A percentile compares a stretch with the other conserved stretches of the same genome.
These are phyloP conservation scores for Panagrolaimus sp. DNA, from an alignment of 1,140 invertebrate genomes.

Conservation along the genomic window DNA sequence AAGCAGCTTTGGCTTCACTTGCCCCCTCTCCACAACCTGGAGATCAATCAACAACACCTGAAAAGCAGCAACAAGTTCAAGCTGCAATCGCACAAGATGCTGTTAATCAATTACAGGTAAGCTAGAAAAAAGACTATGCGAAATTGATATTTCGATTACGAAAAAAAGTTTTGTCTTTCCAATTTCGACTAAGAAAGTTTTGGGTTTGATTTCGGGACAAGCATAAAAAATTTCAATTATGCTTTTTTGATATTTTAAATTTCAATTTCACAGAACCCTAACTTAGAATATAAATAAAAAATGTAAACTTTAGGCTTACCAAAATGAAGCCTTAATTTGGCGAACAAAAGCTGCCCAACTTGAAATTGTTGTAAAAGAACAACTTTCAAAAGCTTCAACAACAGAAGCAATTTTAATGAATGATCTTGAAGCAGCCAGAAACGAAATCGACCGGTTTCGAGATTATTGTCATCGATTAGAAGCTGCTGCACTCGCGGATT, in stretches of 20 bases:
- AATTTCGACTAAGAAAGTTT: too few species aligned
- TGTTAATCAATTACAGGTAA: slow-evolving; percentile 41
- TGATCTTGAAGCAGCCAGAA: neutral
- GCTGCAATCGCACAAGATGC: slow-evolving; percentile 32
- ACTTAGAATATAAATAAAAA: slow-evolving; percentile 14
- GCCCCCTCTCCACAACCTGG: slow-evolving; percentile 13
- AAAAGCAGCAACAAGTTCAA: slow-evolving; percentile 8
- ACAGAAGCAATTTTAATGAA: slow-evolving; percentile 21
- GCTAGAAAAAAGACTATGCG: too few species aligned
- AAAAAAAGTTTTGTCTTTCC: too few species aligned
- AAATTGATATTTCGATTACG: too few species aligned
- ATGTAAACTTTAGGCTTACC: slow-evolving; percentile 46
- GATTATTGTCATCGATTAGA: slow-evolving; percentile 13
- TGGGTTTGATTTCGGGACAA: too few species aligned
- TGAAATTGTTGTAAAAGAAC: slow-evolving; percentile 52
- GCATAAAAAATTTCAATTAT: too few species aligned
- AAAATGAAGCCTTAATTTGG: slow-evolving; percentile 56
- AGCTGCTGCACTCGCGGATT: neutral
- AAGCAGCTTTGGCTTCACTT: slow-evolving; percentile 7
- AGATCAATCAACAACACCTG: neutral
- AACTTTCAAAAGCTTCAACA: slow-evolving; percentile 29
- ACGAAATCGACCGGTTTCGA: neutral
- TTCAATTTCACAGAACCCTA: too few species aligned
- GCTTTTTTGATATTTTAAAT: too few species aligned
- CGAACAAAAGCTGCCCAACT: slow-evolving; percentile 55